Evolutionary conservation across 2,797 vertebrate species (phyloP), one percentile per base, ranked within the genome.

Genomic region (Spheniscus humboldti): DNA sequence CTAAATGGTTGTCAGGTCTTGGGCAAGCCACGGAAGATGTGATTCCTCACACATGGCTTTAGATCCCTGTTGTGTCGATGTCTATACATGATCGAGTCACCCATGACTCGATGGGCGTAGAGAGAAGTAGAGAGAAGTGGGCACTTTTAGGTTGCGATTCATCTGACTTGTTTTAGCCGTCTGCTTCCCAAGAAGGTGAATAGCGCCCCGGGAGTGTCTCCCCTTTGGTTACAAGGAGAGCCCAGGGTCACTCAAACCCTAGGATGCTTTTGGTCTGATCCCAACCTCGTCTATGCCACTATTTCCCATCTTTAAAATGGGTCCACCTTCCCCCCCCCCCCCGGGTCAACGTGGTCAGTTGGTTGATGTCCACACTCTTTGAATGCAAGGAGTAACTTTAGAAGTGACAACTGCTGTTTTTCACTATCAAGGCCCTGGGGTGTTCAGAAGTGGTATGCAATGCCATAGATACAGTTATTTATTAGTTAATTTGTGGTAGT

Each of bases 291-390:
- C 28, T 12, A 5, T 31, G 9, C 13, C 23, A 67, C 28, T 62
- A 15, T 72, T 78, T 52, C 37, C 23, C 18, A 35, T 41, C 43
- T 56, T 77, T 71, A 41, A 60, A n/a, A 48, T 8, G 25, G 10
- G 7, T 50, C 19, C 28, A 24, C 9, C 11, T 60, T 48, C 13
- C 39, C 39, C 39, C 11, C 13, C 39, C 39, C 39, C 11, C 7
- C 22, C 0, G 0, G 31, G 19, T 56, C 48, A 30, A 2, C 3
- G 15, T 4, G n/a, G 27, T 55, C 55, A 37, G 24, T 11, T 4
- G 18, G 41, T 7, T 39, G 47, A 23, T 57, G 16, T 35, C 4
- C 6, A 23, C 0, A 3, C 3, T 83, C 47, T 63, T 85, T 28
- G 45, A 84, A 48, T 37, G 35, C 39, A 74, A 28, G 27, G 41